Evolutionary conservation across 2,113 vertebrate species (phyloP).

Genomic region (Rhinolophus sinicus): DNA sequence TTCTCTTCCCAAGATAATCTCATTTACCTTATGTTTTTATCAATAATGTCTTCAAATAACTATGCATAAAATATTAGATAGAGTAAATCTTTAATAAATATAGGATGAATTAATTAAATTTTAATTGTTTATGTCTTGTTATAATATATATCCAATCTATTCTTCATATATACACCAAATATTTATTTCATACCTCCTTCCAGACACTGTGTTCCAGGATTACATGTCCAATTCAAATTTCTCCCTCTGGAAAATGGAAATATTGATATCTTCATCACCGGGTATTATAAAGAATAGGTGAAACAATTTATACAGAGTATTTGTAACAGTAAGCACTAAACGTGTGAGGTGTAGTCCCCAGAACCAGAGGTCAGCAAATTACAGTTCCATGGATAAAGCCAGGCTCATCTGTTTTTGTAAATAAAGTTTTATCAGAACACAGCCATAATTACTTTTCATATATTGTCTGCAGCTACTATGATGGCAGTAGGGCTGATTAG

Average conservation of each 20-base stretch:
- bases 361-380: neutral
- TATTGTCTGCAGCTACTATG: neutral
- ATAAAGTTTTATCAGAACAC: neutral
- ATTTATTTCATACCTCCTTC: neutral
- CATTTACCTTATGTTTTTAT: neutral
- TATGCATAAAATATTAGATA: neutral
- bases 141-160: neutral
- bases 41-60: neutral
- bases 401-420: neutral
- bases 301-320: neutral
- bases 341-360: neutral
- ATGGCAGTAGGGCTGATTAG: neutral
- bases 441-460: neutral
- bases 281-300: neutral
- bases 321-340: neutral
- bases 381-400: neutral
- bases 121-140: neutral
- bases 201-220: neutral
- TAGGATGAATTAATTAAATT: neutral
- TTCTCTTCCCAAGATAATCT: neutral
- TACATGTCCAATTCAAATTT: neutral
- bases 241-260: neutral
- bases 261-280: neutral
- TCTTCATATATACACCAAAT: neutral
- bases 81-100: slow-evolving; percentile 1